These are phyloP conservation scores for Myripristis murdjan DNA, from an alignment of 2,797 vertebrate species.

Conservation along the genomic window DNA sequence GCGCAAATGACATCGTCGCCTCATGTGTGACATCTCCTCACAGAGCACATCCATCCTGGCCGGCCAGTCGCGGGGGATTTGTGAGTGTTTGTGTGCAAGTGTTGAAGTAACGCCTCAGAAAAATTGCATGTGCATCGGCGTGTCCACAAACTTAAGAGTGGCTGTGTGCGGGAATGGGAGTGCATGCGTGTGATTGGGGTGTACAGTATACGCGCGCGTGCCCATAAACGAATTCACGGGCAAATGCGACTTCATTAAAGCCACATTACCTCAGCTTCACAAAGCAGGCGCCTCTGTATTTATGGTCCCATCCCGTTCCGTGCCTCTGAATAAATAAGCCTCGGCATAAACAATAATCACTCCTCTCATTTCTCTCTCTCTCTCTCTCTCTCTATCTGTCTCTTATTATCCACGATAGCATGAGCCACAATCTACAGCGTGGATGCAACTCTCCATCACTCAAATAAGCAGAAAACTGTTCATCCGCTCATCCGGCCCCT, in stretches of 20 bases:
- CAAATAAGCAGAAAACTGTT: conserved; percentile 33
- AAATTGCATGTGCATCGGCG: conserved; percentile 19
- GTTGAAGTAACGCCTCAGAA: conserved; percentile 20
- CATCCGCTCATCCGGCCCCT: conserved; percentile 11
- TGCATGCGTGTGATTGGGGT: neutral
- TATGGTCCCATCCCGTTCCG: conserved; percentile 30
- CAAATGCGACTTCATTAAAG: conserved; percentile 63
- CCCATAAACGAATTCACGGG: conserved; percentile 15
- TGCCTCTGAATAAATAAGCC: conserved; percentile 57
- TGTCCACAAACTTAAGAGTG: conserved; percentile 22
- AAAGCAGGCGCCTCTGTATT: conserved; percentile 44
- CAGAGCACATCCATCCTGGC: conserved; percentile 14
- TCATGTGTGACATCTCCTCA: conserved; percentile 50
- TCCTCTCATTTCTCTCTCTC: conserved; percentile 26
- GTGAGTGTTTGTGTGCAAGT: conserved; percentile 6
- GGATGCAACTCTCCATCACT: conserved; percentile 19
- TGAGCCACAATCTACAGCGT: conserved; percentile 6
- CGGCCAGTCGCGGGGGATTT: conserved; percentile 10
- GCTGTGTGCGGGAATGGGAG: neutral
- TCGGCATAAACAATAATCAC: conserved; percentile 47
- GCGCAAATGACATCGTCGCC: conserved; percentile 27
- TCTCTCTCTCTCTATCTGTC: conserved; percentile 16
- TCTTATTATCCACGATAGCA: conserved; percentile 1
- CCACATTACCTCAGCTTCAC: conserved; percentile 59
- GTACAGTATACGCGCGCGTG: neutral